Evolutionary conservation across 2,113 vertebrate species (phyloP).

Genomic region (Geococcyx californianus): DNA sequence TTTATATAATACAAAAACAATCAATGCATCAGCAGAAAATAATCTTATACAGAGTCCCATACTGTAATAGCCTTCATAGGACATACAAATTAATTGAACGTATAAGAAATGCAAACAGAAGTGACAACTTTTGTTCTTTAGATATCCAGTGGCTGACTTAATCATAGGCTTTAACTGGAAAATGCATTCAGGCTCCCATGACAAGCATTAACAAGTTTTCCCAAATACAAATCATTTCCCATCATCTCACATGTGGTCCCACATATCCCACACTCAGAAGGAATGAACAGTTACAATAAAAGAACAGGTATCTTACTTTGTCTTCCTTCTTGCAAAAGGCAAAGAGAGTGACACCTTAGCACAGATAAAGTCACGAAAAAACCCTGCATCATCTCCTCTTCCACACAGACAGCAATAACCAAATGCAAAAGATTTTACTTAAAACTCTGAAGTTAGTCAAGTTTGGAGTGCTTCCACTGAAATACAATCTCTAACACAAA

Average conservation of each 20-base stretch:
- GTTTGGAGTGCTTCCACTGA: conserved; percentile 29
- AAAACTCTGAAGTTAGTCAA: conserved; percentile 15
- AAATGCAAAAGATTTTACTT: conserved; percentile 30
- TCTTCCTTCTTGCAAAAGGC: not conserved
- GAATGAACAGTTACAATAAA: not conserved
- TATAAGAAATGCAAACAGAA: not conserved
- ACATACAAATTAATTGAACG: not conserved
- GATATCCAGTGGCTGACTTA: not conserved
- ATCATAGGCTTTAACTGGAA: not conserved
- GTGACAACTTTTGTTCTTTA: not conserved
- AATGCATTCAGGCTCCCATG: not conserved
- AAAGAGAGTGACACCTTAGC: not conserved
- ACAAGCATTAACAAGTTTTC: not conserved
- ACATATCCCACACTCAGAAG: not conserved
- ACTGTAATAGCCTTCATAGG: not conserved
- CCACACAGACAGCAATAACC: not conserved
- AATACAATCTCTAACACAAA: not conserved
- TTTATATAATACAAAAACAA: not conserved
- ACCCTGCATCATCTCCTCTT: not conserved
- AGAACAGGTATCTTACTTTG: not conserved
- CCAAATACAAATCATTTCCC: not conserved
- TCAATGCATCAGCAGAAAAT: not conserved
- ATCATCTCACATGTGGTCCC: not conserved
- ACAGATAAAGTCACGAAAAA: not conserved
- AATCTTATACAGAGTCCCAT: not conserved